These are phyloP conservation scores for Drosophila jambulina DNA, from an alignment of 1,140 invertebrate genomes.

Conservation along the genomic window DNA sequence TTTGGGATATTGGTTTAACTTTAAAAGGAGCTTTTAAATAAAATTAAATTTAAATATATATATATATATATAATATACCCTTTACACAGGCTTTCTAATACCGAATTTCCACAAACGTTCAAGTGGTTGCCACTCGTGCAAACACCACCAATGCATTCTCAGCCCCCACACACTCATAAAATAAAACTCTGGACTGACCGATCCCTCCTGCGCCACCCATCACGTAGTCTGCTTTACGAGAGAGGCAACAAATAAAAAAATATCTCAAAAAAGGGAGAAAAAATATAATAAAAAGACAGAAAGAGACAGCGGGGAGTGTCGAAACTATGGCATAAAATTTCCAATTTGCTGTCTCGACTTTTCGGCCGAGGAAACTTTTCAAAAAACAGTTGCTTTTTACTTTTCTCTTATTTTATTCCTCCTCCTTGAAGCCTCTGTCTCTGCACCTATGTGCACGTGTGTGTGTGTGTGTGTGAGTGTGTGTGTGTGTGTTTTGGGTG, in stretches of 20 bases:
- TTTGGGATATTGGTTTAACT: not conserved
- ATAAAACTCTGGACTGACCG: slow-evolving; percentile 20
- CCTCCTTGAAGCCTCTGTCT: not conserved
- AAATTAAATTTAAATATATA: not conserved
- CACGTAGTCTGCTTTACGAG: slow-evolving; percentile 46
- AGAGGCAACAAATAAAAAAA: slow-evolving; percentile 29
- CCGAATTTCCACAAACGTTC: slow-evolving; percentile 6
- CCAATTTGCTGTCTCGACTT: slow-evolving; percentile 77
- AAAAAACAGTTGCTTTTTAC: slow-evolving; percentile 30
- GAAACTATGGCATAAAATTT: slow-evolving; percentile 79
- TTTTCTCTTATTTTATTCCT: not conserved
- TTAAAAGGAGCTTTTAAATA: not conserved
- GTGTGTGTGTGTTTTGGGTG: slow-evolving; percentile 14
- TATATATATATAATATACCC: not conserved
- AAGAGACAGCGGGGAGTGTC: slow-evolving; percentile 14
- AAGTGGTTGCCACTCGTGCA: slow-evolving; percentile 19
- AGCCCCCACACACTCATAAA: slow-evolving; percentile 17
- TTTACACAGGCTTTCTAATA: not conserved
- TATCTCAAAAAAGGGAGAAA: slow-evolving; percentile 5
- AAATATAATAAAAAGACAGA: slow-evolving; percentile 3
- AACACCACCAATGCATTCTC: slow-evolving; percentile 3
- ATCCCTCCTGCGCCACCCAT: slow-evolving; percentile 6
- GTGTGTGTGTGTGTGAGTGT: slow-evolving; percentile 1
- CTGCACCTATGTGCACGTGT: slow-evolving; percentile 2
- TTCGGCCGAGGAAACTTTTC: slow-evolving; percentile 66